A percentile compares a stretch with the other conserved stretches of the same genome.
Evolutionary conservation across 2,113 vertebrate genomes (phyloP).

Genomic region (Notechis scutatus): DNA sequence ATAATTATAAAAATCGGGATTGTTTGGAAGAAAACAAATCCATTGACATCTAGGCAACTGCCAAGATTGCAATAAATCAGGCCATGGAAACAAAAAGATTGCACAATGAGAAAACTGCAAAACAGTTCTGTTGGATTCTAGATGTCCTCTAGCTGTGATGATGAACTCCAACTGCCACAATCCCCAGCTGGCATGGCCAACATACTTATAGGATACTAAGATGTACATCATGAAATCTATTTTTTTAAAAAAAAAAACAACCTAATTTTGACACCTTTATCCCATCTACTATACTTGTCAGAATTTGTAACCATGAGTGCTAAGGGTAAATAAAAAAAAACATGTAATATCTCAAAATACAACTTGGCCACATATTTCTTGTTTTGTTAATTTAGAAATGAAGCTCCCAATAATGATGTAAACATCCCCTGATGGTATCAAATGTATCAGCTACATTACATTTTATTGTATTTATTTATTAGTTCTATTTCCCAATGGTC

Average conservation of each 20-base stretch:
- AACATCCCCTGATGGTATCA: not conserved
- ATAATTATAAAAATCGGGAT: not conserved
- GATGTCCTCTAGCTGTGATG: not conserved
- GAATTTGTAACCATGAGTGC: not conserved
- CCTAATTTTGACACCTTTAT: not conserved
- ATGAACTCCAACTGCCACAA: not conserved
- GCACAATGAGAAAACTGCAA: not conserved
- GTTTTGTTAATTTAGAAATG: not conserved
- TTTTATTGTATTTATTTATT: not conserved
- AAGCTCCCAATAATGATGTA: not conserved
- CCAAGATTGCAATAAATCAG: not conserved
- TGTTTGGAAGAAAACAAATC: not conserved
- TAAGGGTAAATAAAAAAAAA: not conserved
- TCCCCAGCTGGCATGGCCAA: not conserved
- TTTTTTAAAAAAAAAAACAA: not conserved
- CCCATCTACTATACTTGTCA: not conserved
- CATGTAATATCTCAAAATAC: not conserved
- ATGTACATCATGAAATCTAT: not conserved
- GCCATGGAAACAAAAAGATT: not conserved
- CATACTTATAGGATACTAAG: not conserved
- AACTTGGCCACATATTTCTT: not conserved
- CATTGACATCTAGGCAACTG: not conserved
- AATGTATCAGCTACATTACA: not conserved
- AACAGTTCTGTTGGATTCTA: not conserved
- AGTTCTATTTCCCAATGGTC: not conserved